phyloP scores from a whole-genome alignment of 2,113 vertebrate genomes.

The Dasyornis broadbenti region DNA sequence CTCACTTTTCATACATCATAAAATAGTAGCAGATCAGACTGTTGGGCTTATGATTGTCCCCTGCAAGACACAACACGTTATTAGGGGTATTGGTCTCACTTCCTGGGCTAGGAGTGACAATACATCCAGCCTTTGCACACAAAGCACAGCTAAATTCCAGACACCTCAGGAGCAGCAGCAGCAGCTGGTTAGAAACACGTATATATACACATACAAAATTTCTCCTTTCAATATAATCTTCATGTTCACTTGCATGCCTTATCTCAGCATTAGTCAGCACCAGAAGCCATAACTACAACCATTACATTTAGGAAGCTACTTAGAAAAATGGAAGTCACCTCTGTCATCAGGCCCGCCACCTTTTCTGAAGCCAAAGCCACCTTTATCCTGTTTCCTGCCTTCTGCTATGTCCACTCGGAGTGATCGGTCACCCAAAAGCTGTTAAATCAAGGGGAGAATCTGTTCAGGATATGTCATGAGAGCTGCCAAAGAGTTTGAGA shows the following conservation, averaged over 20 bases:
- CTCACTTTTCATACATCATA: not conserved
- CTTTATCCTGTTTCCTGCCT: conserved; percentile 92
- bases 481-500: not conserved
- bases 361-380: conserved; percentile 95
- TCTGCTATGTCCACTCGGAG: conserved; percentile 98
- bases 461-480: not conserved
- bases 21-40: conserved; percentile 55
- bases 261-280: not conserved
- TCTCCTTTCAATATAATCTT: not conserved
- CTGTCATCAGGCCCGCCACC: conserved; percentile 84
- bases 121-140: not conserved
- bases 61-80: not conserved
- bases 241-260: not conserved
- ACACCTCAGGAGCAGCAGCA: not conserved
- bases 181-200: not conserved
- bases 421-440: conserved; percentile 86
- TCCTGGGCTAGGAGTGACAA: conserved; percentile 44
- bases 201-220: not conserved
- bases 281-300: not conserved
- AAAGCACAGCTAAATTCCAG: not conserved
- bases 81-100: conserved; percentile 52
- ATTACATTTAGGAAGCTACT: not conserved
- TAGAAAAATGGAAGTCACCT: conserved; percentile 75
- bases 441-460: conserved; percentile 37
- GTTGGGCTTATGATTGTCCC: conserved; percentile 20